Evolutionary conservation across 2,797 vertebrate species (phyloP).

Genomic region (Lycodopsis pacificus): DNA sequence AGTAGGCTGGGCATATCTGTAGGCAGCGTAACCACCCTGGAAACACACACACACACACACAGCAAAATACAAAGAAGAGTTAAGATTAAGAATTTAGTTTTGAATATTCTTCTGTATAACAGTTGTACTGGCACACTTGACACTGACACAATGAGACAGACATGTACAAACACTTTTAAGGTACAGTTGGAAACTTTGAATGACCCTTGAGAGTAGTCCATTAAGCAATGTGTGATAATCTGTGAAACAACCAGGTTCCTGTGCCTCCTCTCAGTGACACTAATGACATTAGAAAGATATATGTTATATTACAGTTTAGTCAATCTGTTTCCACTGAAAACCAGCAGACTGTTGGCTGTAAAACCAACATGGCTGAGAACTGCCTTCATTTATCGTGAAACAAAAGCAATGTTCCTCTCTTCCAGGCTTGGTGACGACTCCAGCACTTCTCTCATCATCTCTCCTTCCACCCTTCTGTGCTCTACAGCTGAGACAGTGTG

Average conservation of each 20-base stretch:
- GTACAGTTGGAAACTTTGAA: not conserved
- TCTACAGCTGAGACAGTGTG: slow-evolving; percentile 17
- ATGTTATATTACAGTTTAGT: not conserved
- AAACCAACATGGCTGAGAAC: not conserved
- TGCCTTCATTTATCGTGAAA: slow-evolving; percentile 42
- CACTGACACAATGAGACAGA: not conserved
- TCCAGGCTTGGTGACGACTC: slow-evolving; percentile 31
- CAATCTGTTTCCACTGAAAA: not conserved
- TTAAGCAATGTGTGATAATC: not conserved
- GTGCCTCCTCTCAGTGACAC: not conserved
- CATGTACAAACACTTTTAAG: not conserved
- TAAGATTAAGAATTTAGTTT: not conserved
- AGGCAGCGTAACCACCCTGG: slow-evolving; percentile 96
- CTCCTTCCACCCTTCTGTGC: slow-evolving; percentile 31
- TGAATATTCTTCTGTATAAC: not conserved
- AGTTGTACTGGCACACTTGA: not conserved
- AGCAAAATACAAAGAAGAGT: slow-evolving; percentile 15
- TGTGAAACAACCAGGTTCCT: not conserved
- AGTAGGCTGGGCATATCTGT: slow-evolving; percentile 96
- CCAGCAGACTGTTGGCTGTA: not conserved
- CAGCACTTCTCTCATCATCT: slow-evolving; percentile 40
- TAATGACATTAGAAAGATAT: not conserved
- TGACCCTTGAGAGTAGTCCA: not conserved
- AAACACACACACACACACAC: slow-evolving; percentile 31
- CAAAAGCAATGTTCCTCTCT: slow-evolving; percentile 37